Conservation (phyloP, 1,140 invertebrate genomes). For the Charaxes varanes region DNA sequence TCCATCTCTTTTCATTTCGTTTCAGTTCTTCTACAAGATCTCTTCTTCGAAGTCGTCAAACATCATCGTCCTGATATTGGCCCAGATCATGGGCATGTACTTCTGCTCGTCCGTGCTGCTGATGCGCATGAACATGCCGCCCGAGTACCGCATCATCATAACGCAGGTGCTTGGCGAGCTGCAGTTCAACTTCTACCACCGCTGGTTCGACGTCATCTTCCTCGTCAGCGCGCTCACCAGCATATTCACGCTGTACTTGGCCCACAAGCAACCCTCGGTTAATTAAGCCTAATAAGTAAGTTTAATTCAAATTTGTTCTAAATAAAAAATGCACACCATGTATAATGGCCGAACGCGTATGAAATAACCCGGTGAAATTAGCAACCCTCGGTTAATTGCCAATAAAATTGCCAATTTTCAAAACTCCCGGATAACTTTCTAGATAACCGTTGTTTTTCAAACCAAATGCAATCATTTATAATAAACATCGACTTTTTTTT, state of each 20-base stretch:
- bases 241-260: constrained; percentile 96
- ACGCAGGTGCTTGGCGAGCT: constrained; percentile 98
- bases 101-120: constrained; percentile 98
- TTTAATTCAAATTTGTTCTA: neutral
- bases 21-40: constrained; percentile 99
- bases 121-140: constrained; percentile 99
- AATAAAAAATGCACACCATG: neutral
- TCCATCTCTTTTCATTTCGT: constrained; percentile 56
- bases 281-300: too few species aligned
- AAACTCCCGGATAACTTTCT: too few species aligned
- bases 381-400: too few species aligned
- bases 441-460: too few species aligned
- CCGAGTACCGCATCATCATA: constrained; percentile 97
- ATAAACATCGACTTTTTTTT: too few species aligned
- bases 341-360: neutral
- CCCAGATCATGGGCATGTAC: constrained; percentile 99
- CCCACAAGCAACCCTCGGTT: constrained; percentile 85
- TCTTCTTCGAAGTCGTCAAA: constrained; percentile 99
- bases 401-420: too few species aligned
- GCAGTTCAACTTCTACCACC: constrained; percentile 99
- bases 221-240: constrained; percentile 96
- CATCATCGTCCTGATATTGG: constrained; percentile 96
- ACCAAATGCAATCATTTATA: too few species aligned
- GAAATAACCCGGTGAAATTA: neutral
- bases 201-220: constrained; percentile 99